These are phyloP conservation scores for Microvelia longipes DNA, from an alignment of 1,140 invertebrate species.

Conservation along the genomic window DNA sequence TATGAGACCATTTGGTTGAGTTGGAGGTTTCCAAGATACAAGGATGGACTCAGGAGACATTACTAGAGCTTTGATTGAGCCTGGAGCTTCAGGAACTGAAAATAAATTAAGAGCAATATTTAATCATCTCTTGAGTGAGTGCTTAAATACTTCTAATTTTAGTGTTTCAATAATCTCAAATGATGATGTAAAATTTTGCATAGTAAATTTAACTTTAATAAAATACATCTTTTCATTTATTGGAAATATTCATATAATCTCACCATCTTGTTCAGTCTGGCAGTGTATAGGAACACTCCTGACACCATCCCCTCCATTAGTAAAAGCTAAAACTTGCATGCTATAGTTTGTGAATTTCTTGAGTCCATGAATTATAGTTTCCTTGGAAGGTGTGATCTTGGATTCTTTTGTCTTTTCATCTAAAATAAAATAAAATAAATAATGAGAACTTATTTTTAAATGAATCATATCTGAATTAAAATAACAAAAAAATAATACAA, in stretches of 20 bases:
- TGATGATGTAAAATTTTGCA: too few species aligned
- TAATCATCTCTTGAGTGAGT: slow-evolving; percentile 6
- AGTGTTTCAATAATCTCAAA: too few species aligned
- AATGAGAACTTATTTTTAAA: slow-evolving; percentile 1
- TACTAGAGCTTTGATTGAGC: slow-evolving; percentile 79
- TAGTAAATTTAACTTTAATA: too few species aligned
- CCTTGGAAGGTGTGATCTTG: slow-evolving; percentile 77
- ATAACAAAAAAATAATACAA: too few species aligned
- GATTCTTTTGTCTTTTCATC: slow-evolving; percentile 83
- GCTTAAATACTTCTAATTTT: too few species aligned
- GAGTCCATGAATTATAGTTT: slow-evolving; percentile 79
- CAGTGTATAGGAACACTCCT: slow-evolving; percentile 78
- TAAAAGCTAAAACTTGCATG: slow-evolving; percentile 88
- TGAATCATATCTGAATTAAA: too few species aligned
- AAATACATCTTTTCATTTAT: too few species aligned
- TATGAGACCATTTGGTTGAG: slow-evolving; percentile 80
- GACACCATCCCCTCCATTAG: slow-evolving; percentile 89
- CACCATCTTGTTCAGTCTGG: slow-evolving; percentile 89
- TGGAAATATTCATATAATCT: slow-evolving; percentile 23
- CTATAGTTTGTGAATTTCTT: slow-evolving; percentile 95
- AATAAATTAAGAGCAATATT: too few species aligned
- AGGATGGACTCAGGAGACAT: slow-evolving; percentile 81
- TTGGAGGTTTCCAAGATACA: slow-evolving; percentile 83
- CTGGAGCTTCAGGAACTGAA: slow-evolving; percentile 78
- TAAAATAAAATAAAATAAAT: slow-evolving; percentile 26